Evolutionary conservation across 2,797 vertebrate species (phyloP).

Genomic region (Sebastes glaucus): DNA sequence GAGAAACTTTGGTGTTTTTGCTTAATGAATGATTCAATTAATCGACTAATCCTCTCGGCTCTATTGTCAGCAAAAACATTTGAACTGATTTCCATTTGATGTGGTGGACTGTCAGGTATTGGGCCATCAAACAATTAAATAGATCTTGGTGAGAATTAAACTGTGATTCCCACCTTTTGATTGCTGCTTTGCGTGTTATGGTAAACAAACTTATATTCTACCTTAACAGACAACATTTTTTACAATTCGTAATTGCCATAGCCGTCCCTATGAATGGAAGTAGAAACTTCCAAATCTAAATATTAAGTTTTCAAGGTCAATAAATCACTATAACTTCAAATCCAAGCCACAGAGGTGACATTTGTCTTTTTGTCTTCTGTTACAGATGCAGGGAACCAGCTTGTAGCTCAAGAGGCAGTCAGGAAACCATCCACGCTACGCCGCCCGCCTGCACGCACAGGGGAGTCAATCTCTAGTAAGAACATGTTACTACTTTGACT

Average conservation of each 20-base stretch:
- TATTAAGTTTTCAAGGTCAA: not conserved
- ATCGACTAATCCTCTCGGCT: not conserved
- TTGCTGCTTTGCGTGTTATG: not conserved
- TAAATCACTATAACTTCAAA: not conserved
- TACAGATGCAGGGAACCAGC: conserved; percentile 79
- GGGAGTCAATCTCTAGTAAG: conserved; percentile 76
- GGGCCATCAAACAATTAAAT: not conserved
- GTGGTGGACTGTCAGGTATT: not conserved
- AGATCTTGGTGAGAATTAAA: not conserved
- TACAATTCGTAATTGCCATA: not conserved
- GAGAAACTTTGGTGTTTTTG: not conserved
- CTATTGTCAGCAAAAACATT: not conserved
- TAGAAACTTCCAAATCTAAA: not conserved
- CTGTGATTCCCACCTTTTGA: not conserved
- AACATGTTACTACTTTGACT: not conserved
- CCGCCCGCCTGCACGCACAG: conserved; percentile 73
- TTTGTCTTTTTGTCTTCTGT: conserved; percentile 11
- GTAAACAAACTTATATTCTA: not conserved
- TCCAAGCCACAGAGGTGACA: not conserved
- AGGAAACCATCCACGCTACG: conserved; percentile 75
- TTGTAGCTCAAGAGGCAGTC: conserved; percentile 76
- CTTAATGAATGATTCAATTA: not conserved
- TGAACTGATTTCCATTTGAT: not conserved
- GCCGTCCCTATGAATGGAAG: not conserved
- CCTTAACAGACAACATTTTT: not conserved